Evolutionary conservation across 2,797 vertebrate species (phyloP).

Genomic region (Phyllotis vaccarum): DNA sequence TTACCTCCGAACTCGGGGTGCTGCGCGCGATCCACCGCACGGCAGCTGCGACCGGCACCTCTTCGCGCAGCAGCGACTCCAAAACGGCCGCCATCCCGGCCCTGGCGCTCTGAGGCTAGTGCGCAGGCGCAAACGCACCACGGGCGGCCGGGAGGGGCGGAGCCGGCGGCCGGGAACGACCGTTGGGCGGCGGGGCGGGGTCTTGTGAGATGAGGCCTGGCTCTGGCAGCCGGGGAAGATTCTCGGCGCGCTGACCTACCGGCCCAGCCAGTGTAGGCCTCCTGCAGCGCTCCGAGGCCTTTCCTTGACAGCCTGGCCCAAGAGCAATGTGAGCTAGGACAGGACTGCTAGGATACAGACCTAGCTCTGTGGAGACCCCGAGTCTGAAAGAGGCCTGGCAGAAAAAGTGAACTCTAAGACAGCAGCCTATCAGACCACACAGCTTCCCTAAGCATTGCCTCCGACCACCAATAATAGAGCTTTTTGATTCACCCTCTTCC

Average conservation of each 20-base stretch:
- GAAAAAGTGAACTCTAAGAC: not conserved
- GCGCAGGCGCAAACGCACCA: slow-evolving; percentile 83
- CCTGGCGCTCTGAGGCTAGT: not conserved
- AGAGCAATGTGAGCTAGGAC: slow-evolving; percentile 60
- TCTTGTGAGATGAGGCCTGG: not conserved
- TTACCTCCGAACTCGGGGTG: slow-evolving; percentile 74
- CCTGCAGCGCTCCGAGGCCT: not conserved
- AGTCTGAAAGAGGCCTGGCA: not conserved
- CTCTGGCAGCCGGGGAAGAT: not conserved
- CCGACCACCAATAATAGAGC: not conserved
- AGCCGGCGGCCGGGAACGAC: not conserved
- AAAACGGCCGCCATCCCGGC: slow-evolving; percentile 97
- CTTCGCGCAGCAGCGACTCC: slow-evolving; percentile 92
- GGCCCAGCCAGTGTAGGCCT: not conserved
- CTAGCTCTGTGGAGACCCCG: slow-evolving; percentile 51
- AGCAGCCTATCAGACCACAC: not conserved
- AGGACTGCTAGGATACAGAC: slow-evolving; percentile 47
- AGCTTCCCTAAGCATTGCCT: not conserved
- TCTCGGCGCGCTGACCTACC: not conserved
- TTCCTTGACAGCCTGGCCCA: slow-evolving; percentile 57
- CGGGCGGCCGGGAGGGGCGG: slow-evolving; percentile 50
- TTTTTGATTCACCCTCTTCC: not conserved
- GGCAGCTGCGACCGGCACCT: slow-evolving; percentile 89
- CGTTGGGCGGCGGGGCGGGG: slow-evolving; percentile 17
- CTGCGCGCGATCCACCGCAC: slow-evolving; percentile 90